phyloP scores from a whole-genome alignment of 2,797 vertebrate genomes.

The Botia kubotai region DNA sequence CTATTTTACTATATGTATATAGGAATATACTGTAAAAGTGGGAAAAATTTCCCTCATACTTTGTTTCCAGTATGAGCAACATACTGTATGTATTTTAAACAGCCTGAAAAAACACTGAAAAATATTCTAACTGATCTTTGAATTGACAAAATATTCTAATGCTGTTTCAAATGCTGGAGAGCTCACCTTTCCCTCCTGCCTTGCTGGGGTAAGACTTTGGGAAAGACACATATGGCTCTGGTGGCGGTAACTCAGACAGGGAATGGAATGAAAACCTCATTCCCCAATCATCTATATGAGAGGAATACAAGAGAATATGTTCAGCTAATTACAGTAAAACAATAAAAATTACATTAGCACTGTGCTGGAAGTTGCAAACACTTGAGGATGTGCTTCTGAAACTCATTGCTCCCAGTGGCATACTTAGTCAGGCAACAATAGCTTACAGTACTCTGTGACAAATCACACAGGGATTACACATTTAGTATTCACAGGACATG shows the following conservation, averaged over 20 bases:
- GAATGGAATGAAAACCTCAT: constrained; percentile 86
- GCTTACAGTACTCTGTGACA: too few relatives aligned
- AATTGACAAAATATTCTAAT: not conserved
- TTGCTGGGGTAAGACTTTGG: constrained; percentile 86
- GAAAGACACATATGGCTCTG: constrained; percentile 80
- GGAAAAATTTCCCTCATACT: not conserved
- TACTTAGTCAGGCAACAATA: too few relatives aligned
- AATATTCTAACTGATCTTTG: not conserved
- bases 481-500: too few relatives aligned
- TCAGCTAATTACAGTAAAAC: not conserved
- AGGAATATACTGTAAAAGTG: not conserved
- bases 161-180: not conserved
- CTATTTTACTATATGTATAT: not conserved
- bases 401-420: too few relatives aligned
- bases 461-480: too few relatives aligned
- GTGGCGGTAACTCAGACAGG: constrained; percentile 84
- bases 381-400: too few relatives aligned
- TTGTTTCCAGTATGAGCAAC: too few relatives aligned
- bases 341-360: not conserved
- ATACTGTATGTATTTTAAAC: too few relatives aligned
- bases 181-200: constrained; percentile 79
- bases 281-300: constrained; percentile 84
- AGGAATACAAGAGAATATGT: constrained; percentile 22
- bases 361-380: not conserved
- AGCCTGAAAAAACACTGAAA: too few relatives aligned